phyloP scores from a whole-genome alignment of 2,888 invertebrate species.

The Digitonthophagus gazella region DNA sequence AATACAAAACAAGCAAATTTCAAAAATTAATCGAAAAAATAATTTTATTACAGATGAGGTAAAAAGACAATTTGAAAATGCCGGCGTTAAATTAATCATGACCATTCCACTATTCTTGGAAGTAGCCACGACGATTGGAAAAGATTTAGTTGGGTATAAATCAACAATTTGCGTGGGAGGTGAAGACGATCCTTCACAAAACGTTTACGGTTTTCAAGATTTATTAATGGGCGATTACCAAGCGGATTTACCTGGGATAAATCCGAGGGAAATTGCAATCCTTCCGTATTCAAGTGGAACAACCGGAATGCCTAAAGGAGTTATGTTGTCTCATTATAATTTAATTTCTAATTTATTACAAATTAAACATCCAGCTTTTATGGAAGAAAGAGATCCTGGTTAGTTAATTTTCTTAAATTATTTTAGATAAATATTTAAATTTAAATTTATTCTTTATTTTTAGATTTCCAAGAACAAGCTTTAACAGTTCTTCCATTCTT shows the following conservation, averaged over 20 bases:
- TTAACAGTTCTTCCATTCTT: conserved; percentile 73
- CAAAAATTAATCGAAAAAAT: not conserved
- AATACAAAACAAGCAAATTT: not conserved
- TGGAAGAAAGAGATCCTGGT: conserved; percentile 38
- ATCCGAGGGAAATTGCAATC: conserved; percentile 56
- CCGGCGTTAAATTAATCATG: conserved; percentile 62
- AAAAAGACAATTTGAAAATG: conserved; percentile 61
- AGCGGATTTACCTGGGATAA: conserved; percentile 51
- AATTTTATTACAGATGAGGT: conserved; percentile 57
- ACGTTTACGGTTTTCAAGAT: conserved; percentile 48
- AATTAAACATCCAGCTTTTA: conserved; percentile 42
- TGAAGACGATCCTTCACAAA: conserved; percentile 53
- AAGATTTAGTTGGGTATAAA: conserved; percentile 57
- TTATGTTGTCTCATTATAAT: conserved; percentile 70
- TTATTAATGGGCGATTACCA: conserved; percentile 46
- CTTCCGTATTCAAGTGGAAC: conserved; percentile 72
- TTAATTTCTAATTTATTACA: conserved; percentile 54
- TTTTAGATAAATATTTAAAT: not conserved
- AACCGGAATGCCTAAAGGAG: conserved; percentile 80
- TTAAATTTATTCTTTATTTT: conserved; percentile 16
- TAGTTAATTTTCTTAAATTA: conserved; percentile 20
- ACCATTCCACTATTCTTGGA: conserved; percentile 64
- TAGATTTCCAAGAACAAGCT: conserved; percentile 47
- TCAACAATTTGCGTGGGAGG: conserved; percentile 66
- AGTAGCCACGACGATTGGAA: conserved; percentile 57